phyloP scores from a whole-genome alignment of 2,888 invertebrate genomes.

The Eustalomyia histrio region DNA sequence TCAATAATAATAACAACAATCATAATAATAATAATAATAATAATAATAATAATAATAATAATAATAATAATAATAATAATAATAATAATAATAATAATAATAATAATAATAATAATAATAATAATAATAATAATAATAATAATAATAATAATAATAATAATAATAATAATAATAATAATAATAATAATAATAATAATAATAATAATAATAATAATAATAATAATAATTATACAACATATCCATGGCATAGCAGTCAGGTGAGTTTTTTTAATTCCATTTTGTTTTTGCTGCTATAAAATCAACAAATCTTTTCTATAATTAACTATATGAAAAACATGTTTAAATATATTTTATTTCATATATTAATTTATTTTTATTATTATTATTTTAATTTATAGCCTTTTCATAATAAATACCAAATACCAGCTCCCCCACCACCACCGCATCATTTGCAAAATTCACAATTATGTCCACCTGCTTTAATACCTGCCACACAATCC shows the following conservation, averaged over 20 bases:
- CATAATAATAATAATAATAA: slow-evolving; percentile 66
- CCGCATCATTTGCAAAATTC: slow-evolving; percentile 72
- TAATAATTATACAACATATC: slow-evolving; percentile 65
- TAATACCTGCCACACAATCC: slow-evolving; percentile 47
- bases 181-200: slow-evolving; percentile 65
- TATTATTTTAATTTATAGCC: slow-evolving; percentile 68
- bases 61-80: slow-evolving; percentile 64
- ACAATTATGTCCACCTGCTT: slow-evolving; percentile 74
- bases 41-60: slow-evolving; percentile 65
- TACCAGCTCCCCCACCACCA: slow-evolving; percentile 72
- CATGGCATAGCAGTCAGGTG: slow-evolving; percentile 79
- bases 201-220: slow-evolving; percentile 67
- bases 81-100: slow-evolving; percentile 64
- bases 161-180: slow-evolving; percentile 66
- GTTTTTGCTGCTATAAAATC: too few species aligned
- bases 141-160: slow-evolving; percentile 66
- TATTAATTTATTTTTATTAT: slow-evolving; percentile 36
- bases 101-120: slow-evolving; percentile 66
- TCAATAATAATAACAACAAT: slow-evolving; percentile 65
- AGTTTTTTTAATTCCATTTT: slow-evolving; percentile 67
- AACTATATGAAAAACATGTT: too few species aligned
- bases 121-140: slow-evolving; percentile 65
- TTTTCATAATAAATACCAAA: slow-evolving; percentile 78
- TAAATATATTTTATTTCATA: slow-evolving; percentile 11
- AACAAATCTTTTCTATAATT: too few species aligned